phyloP scores from a whole-genome alignment of 2,113 vertebrate species.

The Glaucidium brasilianum region DNA sequence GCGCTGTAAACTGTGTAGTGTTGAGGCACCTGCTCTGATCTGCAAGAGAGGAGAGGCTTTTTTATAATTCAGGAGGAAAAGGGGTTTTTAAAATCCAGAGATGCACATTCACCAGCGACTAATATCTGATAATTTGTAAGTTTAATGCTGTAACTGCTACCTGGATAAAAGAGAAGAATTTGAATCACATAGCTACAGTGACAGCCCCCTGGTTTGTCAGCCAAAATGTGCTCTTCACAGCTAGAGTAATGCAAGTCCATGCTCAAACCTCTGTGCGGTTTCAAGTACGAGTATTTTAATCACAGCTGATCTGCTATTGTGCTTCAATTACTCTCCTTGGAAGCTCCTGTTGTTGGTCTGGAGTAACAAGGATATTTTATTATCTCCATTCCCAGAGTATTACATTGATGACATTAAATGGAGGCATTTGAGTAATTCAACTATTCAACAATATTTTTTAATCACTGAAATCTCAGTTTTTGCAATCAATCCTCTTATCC shows the following conservation, averaged over 20 bases:
- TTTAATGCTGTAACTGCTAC: background rate
- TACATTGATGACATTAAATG: background rate
- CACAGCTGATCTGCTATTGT: background rate
- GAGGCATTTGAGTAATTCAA: conserved; percentile 23
- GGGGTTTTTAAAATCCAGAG: background rate
- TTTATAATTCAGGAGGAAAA: background rate
- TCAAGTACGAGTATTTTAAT: background rate
- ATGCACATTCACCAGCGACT: background rate
- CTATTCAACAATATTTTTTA: background rate
- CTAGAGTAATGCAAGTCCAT: rapidly evolving
- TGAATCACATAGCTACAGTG: background rate
- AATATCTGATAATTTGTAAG: background rate
- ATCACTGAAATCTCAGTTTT: conserved; percentile 19
- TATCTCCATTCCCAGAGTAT: background rate
- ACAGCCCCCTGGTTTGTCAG: background rate
- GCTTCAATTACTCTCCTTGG: background rate
- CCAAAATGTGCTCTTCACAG: background rate
- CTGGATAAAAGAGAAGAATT: background rate
- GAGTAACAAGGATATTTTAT: background rate
- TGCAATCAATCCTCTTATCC: conserved; percentile 31
- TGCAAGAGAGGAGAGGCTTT: background rate
- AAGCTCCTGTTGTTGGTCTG: background rate
- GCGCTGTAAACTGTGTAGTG: background rate
- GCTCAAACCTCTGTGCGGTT: background rate
- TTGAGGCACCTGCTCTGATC: background rate